These are phyloP conservation scores for Florisuga fusca DNA, from an alignment of 2,797 vertebrate species.

Conservation along the genomic window DNA sequence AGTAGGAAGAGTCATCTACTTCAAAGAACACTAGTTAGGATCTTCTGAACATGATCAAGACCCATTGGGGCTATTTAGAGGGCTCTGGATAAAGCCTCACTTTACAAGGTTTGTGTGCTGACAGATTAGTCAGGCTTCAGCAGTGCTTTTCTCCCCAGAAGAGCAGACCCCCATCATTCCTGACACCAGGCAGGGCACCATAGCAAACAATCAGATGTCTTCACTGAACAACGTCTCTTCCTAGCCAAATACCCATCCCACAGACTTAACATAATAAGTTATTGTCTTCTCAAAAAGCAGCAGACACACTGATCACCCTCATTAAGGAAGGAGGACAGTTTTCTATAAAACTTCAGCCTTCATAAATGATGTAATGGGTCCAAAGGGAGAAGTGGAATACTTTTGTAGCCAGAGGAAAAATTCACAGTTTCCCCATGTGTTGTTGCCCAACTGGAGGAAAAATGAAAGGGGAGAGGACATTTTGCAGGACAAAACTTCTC, in stretches of 20 bases:
- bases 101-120: not conserved
- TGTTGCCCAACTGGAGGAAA: not conserved
- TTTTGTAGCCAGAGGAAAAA: constrained; percentile 14
- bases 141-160: not conserved
- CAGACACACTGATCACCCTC: not conserved
- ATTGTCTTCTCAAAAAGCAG: constrained; percentile 47
- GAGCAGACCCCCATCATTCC: not conserved
- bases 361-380: not conserved
- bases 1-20: not conserved
- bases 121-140: not conserved
- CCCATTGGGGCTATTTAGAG: not conserved
- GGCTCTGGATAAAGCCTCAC: not conserved
- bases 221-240: not conserved
- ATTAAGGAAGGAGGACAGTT: constrained; percentile 3
- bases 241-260: not conserved
- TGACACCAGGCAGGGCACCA: constrained; percentile 28
- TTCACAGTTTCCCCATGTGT: constrained; percentile 4
- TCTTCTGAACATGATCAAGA: not conserved
- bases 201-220: not conserved
- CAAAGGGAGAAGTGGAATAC: constrained; percentile 12
- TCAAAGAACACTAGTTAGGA: not conserved
- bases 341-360: constrained; percentile 17
- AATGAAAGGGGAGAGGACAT: not conserved
- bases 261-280: constrained; percentile 3
- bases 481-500: not conserved